These are phyloP conservation scores for Drosophila incognita DNA, from an alignment of 2,888 invertebrate genomes.

Conservation along the genomic window DNA sequence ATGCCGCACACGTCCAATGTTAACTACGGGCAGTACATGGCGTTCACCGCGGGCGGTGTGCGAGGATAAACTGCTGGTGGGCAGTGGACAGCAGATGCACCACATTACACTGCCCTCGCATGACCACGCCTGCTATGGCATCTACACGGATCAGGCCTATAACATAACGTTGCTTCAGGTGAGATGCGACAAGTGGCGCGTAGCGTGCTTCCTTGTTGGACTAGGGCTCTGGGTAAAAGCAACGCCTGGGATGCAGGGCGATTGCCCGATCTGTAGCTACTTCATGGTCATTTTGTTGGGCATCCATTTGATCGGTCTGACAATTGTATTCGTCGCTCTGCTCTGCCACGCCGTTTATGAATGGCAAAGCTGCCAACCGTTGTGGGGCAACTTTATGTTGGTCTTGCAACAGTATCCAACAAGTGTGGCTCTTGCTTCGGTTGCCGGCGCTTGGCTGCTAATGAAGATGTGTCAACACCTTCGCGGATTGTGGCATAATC, in stretches of 20 bases:
- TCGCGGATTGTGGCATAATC: conserved; percentile 7
- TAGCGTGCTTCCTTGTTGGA: conserved; percentile 33
- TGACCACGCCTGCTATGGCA: too few species aligned
- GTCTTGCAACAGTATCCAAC: conserved; percentile 18
- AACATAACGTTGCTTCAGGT: background rate
- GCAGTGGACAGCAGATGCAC: too few species aligned
- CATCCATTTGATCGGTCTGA: conserved; percentile 11
- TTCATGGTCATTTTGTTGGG: conserved; percentile 31
- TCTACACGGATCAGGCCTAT: too few species aligned
- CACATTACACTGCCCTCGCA: too few species aligned
- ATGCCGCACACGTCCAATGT: background rate
- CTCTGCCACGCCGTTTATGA: background rate
- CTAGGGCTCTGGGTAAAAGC: conserved; percentile 13
- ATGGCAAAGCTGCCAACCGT: conserved; percentile 5
- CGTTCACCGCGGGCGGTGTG: conserved; percentile 1
- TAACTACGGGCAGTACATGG: conserved; percentile 37
- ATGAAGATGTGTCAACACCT: background rate
- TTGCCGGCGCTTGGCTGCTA: conserved; percentile 12
- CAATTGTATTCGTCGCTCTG: conserved; percentile 1
- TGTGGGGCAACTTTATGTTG: conserved; percentile 25
- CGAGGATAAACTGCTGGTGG: too few species aligned
- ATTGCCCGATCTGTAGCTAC: background rate
- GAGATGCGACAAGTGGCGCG: conserved; percentile 22
- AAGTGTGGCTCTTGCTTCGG: background rate
- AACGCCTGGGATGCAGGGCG: background rate